Evolutionary conservation across 2,888 invertebrate genomes (phyloP), one percentile per base, ranked within the genome.

Genomic region (Galeruca laticollis): DNA sequence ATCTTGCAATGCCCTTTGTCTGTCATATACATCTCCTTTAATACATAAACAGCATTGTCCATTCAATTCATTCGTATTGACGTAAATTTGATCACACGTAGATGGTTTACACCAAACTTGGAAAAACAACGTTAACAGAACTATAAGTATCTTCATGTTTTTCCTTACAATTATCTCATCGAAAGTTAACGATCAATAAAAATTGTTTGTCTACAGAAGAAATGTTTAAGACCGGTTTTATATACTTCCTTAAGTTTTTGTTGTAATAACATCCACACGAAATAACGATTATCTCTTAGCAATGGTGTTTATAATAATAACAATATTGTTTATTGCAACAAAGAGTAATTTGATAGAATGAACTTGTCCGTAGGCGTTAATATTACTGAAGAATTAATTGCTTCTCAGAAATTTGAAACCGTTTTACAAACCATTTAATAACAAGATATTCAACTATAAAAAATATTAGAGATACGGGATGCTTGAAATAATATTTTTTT

Each of bases 1-100:
- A n/a, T 6, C n/a, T n/a, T 2, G n/a, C 13, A 15, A 0, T 0
- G 3, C 1, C 6, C n/a, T 43, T 43, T 0, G 15, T 0, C 6
- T 2, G 1, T 15, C 43, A 15, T 13, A 13, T 43, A 43, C n/a
- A 43, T 13, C n/a, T 43, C n/a, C n/a, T 43, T 43, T 13, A n/a
- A 43, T 6, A 6, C 4, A 13, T 13, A n/a, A 43, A n/a, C 43
- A 37, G 11, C 37, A 37, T 37, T 10, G 10, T 11, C 13, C 37
- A 11, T 0, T 37, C 11, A 37, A 2, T 11, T 11, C 11, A 3
- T 37, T 13, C 3, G 10, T 4, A 13, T 37, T n/a, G 13, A 43
- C 13, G 4, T 43, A 2, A 43, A 15, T 0, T 43, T 15, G 15
- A n/a, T n/a, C n/a, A 13, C n/a, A 43, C n/a, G n/a, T n/a, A 43